Base-by-base conservation (phyloP, 2,888 invertebrate species). In the Orthonevra nobilis region DNA sequence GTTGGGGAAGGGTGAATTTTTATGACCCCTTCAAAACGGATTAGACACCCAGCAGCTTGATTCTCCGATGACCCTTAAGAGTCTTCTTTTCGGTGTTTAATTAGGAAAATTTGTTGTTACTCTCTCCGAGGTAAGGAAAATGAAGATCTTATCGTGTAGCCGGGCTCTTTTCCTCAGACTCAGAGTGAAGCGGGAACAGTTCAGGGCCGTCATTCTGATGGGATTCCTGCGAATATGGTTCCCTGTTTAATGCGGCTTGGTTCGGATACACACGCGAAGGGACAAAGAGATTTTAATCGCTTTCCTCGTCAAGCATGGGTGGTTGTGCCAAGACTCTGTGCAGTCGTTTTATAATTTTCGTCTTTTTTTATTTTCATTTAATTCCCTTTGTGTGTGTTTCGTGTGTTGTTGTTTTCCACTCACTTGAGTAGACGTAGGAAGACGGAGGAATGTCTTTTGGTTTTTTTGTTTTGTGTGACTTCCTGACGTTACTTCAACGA, bases 201-300 rank as follows among this genome's bases (percentile, higher is more conserved):
- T 5, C 23, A 23, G n/a, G n/a, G 23, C 23, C 23, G 5, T 23
- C 23, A 4, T 23, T 4, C 23, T 4, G 23, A 3, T 23, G 23
- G 23, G 23, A 23, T 23, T 23, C 23, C 23, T 23, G 23, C 23
- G 23, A 23, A 23, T 23, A 23, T 23, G 23, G 23, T 23, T 23
- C 23, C 23, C 3, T 23, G 23, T 5, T 4, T 23, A 5, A 5
- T 23, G 23, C 23, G 23, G 5, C 23, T 5, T 23, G 23, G 5
- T 23, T 4, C 23, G 23, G 5, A 5, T 23, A 72, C 60, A 60
- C 38, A 72, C 32, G 58, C 60, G 64, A 77, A 77, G 72, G 77
- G 72, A 77, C 77, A 77, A 77, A 66, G 64, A 77, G 77, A 77
- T 77, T 72, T 64, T 72, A 72, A 77, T 77, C 77, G 52, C 60